A percentile compares a stretch with the other conserved stretches of the same genome.
phyloP scores from a whole-genome alignment of 2,797 vertebrate genomes.

The Poeciliopsis gracilis region DNA sequence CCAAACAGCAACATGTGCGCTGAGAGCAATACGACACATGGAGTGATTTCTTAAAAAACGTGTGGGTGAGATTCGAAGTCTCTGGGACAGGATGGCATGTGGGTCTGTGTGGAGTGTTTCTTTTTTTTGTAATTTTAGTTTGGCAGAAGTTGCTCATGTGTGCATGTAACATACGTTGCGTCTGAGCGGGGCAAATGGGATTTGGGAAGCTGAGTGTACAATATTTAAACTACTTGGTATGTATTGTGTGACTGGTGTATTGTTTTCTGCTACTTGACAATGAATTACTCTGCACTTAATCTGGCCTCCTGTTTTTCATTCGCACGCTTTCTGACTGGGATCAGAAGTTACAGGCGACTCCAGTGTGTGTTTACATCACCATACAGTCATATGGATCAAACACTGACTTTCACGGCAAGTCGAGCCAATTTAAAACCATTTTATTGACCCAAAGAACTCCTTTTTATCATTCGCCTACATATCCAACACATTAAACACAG shows the following conservation, averaged over 20 bases:
- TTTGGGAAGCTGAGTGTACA: conserved; percentile 50
- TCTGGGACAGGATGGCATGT: conserved; percentile 8
- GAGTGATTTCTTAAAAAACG: conserved; percentile 26
- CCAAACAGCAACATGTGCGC: conserved; percentile 21
- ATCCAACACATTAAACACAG: no score
- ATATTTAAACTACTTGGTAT: conserved; percentile 66
- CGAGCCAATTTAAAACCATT: neutral
- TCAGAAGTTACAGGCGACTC: neutral
- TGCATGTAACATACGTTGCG: conserved; percentile 21
- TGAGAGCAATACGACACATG: conserved; percentile 45
- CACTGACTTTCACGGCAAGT: neutral
- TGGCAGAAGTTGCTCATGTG: conserved; percentile 9
- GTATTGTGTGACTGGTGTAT: conserved; percentile 49
- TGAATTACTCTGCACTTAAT: conserved; percentile 73
- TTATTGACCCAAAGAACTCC: neutral
- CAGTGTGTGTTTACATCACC: neutral
- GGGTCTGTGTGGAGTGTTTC: conserved; percentile 9
- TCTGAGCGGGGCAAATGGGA: conserved; percentile 22
- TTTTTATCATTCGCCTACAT: neutral
- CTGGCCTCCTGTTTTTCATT: conserved; percentile 25
- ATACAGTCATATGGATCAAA: neutral
- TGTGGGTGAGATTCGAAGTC: conserved; percentile 3
- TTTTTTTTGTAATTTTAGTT: neutral
- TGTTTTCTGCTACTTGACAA: conserved; percentile 72
- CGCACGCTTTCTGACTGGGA: neutral